phyloP scores from a whole-genome alignment of 2,888 invertebrate genomes.

The Ryuthela nishihirai region DNA sequence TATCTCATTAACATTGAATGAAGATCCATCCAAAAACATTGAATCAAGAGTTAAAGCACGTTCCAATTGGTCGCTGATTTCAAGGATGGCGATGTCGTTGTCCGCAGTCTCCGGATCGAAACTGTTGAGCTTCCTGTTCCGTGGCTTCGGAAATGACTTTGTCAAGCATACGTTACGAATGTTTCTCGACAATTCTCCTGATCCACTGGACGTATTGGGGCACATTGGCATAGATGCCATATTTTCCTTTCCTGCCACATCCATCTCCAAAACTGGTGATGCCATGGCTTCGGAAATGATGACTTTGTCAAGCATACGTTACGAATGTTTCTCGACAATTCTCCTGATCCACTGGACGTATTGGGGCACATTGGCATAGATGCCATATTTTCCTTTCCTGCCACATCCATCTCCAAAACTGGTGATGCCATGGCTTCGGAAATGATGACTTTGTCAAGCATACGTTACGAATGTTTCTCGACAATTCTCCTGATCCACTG shows the following conservation, averaged over 20 bases:
- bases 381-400: conserved; percentile 86
- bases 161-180: too few species aligned
- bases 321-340: conserved; percentile 55
- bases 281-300: too few species aligned
- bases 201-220: conserved; percentile 87
- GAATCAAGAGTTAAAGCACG: too few species aligned
- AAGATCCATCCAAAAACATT: too few species aligned
- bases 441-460: too few species aligned
- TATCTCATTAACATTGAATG: too few species aligned
- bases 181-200: conserved; percentile 57
- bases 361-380: conserved; percentile 82
- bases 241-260: conserved; percentile 88
- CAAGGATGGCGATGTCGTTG: conserved; percentile 84
- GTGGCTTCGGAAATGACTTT: conserved; percentile 72
- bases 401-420: conserved; percentile 95
- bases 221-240: conserved; percentile 86
- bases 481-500: conserved; percentile 74
- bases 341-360: conserved; percentile 79
- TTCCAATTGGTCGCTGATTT: too few species aligned
- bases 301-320: too few species aligned
- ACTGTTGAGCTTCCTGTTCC: conserved; percentile 69
- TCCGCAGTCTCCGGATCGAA: conserved; percentile 82
- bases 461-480: conserved; percentile 37
- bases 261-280: conserved; percentile 95
- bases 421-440: conserved; percentile 88